Evolutionary conservation across 2,888 invertebrate genomes (phyloP).

Genomic region (Cybosia mesomella): DNA sequence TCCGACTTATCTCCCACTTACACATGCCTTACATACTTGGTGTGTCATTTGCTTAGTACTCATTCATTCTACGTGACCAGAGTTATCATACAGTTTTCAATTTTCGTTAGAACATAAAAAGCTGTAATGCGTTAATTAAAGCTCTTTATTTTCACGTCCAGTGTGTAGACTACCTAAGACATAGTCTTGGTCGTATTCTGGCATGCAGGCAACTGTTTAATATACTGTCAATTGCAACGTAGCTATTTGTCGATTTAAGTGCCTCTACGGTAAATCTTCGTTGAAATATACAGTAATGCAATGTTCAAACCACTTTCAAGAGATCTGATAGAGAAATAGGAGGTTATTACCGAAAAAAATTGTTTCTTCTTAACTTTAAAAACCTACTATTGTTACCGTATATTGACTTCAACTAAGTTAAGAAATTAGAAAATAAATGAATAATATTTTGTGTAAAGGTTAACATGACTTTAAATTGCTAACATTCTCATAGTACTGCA

Average conservation of each 20-base stretch:
- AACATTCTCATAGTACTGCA: neutral
- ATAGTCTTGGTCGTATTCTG: slow-evolving; percentile 70
- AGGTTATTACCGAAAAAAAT: neutral
- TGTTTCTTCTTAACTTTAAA: neutral
- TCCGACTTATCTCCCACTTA: too few species aligned
- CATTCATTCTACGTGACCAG: too few species aligned
- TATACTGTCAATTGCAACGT: slow-evolving; percentile 85
- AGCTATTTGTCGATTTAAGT: slow-evolving; percentile 85
- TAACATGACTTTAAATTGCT: too few species aligned
- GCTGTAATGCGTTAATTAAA: neutral
- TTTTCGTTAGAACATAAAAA: too few species aligned
- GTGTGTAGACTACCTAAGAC: slow-evolving; percentile 52
- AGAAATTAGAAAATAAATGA: too few species aligned
- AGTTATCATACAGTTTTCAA: too few species aligned
- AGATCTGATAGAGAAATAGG: slow-evolving; percentile 25
- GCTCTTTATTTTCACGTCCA: neutral
- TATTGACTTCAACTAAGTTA: too few species aligned
- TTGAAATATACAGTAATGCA: slow-evolving; percentile 67
- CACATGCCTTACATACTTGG: too few species aligned
- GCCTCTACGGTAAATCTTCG: slow-evolving; percentile 71
- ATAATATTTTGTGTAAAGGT: too few species aligned
- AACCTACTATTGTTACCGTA: too few species aligned
- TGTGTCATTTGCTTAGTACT: too few species aligned
- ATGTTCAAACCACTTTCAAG: slow-evolving; percentile 38
- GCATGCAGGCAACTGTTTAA: slow-evolving; percentile 84